Evolutionary conservation across 2,888 invertebrate genomes (phyloP).

Genomic region (Aphidius colemani): DNA sequence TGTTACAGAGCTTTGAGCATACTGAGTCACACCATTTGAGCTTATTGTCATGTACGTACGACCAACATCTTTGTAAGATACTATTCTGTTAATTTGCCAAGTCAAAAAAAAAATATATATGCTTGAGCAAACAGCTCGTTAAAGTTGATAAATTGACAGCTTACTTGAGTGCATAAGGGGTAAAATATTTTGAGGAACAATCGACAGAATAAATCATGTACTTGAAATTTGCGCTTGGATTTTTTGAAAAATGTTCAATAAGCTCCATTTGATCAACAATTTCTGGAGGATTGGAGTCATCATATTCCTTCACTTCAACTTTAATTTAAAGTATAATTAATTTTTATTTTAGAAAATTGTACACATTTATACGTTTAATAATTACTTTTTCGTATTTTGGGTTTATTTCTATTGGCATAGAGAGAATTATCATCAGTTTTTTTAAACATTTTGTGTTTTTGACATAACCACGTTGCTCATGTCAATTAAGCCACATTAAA

Average conservation of each 20-base stretch:
- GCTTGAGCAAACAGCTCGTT: too few species aligned
- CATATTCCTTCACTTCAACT: not conserved
- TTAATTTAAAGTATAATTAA: too few species aligned
- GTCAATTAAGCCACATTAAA: too few species aligned
- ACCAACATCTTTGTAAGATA: conserved; percentile 73
- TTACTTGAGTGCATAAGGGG: conserved; percentile 77
- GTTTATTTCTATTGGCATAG: too few species aligned
- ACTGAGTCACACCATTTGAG: conserved; percentile 80
- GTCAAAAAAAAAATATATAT: conserved; percentile 4
- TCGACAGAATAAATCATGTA: conserved; percentile 79
- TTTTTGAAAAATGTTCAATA: conserved; percentile 63
- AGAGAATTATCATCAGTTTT: too few species aligned
- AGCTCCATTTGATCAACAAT: conserved; percentile 61
- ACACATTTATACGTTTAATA: too few species aligned
- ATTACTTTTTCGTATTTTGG: too few species aligned
- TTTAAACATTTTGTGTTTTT: too few species aligned
- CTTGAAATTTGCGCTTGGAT: conserved; percentile 70
- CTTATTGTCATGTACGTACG: conserved; percentile 80
- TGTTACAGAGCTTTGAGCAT: conserved; percentile 72
- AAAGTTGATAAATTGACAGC: conserved; percentile 30
- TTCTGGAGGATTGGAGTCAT: conserved; percentile 31
- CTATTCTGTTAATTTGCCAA: conserved; percentile 64
- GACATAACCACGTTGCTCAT: too few species aligned
- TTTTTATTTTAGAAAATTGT: too few species aligned
- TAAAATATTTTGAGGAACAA: conserved; percentile 73